A percentile compares a stretch with the other conserved stretches of the same genome.
Evolutionary conservation across 2,888 invertebrate genomes (phyloP).

Genomic region (Epiblema foenella): DNA sequence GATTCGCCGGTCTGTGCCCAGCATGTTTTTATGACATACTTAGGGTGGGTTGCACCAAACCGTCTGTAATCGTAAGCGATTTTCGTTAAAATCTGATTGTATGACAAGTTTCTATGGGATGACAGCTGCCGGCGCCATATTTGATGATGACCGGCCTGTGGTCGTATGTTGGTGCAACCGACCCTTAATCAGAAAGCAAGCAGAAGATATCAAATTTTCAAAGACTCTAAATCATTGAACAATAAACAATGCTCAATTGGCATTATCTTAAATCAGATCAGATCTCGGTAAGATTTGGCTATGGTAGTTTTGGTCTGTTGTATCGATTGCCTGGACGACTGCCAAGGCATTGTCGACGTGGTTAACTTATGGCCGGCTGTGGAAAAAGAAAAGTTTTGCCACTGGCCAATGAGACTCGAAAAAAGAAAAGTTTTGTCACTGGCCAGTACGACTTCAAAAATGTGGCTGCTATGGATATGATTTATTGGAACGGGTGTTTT

Average conservation of each 20-base stretch:
- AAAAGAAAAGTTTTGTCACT: slow-evolving; percentile 14
- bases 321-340: slow-evolving; percentile 41
- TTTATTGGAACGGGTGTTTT: slow-evolving; percentile 14
- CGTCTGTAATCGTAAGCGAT: no score
- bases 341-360: slow-evolving; percentile 40
- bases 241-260: slow-evolving; percentile 38
- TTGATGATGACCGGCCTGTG: no score
- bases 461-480: slow-evolving; percentile 17
- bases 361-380: slow-evolving; percentile 36
- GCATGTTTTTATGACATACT: background rate
- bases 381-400: slow-evolving; percentile 35
- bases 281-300: slow-evolving; percentile 37
- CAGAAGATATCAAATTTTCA: slow-evolving; percentile 14
- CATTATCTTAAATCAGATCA: slow-evolving; percentile 40
- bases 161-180: no score
- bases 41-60: no score
- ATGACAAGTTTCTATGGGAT: no score
- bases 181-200: background rate
- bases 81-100: no score
- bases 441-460: slow-evolving; percentile 25
- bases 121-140: no score
- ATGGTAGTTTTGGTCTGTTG: slow-evolving; percentile 27
- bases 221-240: slow-evolving; percentile 21
- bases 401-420: slow-evolving; percentile 23
- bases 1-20: background rate